These are phyloP conservation scores for Disparrhopalites patrizii DNA, from an alignment of 2,888 invertebrate genomes.

Conservation along the genomic window DNA sequence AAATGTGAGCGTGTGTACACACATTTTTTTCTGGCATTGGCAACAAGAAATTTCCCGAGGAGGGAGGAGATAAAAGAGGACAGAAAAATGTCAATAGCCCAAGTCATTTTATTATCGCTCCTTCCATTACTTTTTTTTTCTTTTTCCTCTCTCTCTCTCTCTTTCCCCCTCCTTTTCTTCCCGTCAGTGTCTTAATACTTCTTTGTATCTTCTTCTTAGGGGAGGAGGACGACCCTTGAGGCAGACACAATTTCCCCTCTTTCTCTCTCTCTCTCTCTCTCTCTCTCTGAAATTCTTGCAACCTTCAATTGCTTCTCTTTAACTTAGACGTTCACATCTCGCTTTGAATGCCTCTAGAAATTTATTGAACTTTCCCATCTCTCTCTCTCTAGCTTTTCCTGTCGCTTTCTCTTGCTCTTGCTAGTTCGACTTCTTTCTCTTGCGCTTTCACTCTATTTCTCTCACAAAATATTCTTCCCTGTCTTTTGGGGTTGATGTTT, in stretches of 20 bases:
- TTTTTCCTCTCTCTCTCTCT: not conserved
- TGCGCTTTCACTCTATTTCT: no score
- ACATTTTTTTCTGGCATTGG: no score
- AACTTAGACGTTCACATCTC: constrained; percentile 10
- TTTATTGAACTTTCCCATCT: constrained; percentile 1
- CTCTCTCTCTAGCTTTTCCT: not conserved
- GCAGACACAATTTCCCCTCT: constrained; percentile 34
- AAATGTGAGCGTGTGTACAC: no score
- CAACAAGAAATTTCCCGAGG: no score
- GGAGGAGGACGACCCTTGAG: constrained; percentile 3
- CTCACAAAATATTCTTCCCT: no score
- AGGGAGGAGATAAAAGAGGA: constrained; percentile 10
- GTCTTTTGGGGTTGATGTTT: not conserved
- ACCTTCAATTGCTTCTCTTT: constrained; percentile 18
- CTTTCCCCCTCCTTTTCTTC: constrained; percentile 5
- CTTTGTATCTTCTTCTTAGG: not conserved
- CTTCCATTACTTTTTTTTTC: constrained; percentile 9
- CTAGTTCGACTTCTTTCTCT: no score
- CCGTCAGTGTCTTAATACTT: no score
- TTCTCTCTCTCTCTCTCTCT: no score
- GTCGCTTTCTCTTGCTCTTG: no score
- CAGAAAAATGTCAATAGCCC: constrained; percentile 4
- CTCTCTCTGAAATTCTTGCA: constrained; percentile 31
- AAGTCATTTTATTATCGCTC: constrained; percentile 14
- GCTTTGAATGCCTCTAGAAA: constrained; percentile 9